Evolutionary conservation across 2,797 vertebrate species (phyloP), one percentile per base, ranked within the genome.

Genomic region (Tamandua tetradactyla): DNA sequence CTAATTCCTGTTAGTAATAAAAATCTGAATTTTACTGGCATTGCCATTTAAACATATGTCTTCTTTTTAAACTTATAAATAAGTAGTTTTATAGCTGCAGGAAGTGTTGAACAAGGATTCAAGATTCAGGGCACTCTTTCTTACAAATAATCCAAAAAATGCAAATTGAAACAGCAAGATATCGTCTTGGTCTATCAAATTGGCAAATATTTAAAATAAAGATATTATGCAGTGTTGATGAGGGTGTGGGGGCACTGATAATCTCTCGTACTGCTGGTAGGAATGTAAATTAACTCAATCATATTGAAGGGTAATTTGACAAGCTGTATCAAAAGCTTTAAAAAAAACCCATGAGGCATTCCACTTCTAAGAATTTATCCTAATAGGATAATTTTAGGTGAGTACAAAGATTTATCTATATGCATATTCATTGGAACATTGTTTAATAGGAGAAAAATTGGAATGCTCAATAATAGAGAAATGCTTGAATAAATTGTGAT

Each of bases 381-480:
- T 97, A 96, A 97, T 96, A 95, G 89, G 72, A 95, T 95, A 96
- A 96, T 97, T 96, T 93, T 92, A 96, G 96, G 93, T 95, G 30
- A 97, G 87, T 59, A 95, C 84, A 82, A 95, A 94, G 94, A 92
- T 92, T 95, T 97, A 91, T 95, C 78, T 95, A 75, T 89, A 95
- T 96, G 87, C 91, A 97, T 96, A 96, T 97, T 97, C 94, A 96
- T 88, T 87, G 69, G 85, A 37, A 96, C 74, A 95, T 94, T 96
- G 81, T 95, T 97, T 95, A 95, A 95, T 85, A 92, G 74, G 75
- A 93, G 78, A 93, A 94, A 96, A 91, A 66, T 59, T 61, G 3
- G 94, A 92, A 91, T 81, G 25, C 72, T 93, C 87, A 95, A 57
- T 96, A 95, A 93, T 64, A 82, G 52, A 89, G 57, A 94, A 91